Evolutionary conservation across 2,113 vertebrate species (phyloP).

Genomic region (Ochotona princeps): DNA sequence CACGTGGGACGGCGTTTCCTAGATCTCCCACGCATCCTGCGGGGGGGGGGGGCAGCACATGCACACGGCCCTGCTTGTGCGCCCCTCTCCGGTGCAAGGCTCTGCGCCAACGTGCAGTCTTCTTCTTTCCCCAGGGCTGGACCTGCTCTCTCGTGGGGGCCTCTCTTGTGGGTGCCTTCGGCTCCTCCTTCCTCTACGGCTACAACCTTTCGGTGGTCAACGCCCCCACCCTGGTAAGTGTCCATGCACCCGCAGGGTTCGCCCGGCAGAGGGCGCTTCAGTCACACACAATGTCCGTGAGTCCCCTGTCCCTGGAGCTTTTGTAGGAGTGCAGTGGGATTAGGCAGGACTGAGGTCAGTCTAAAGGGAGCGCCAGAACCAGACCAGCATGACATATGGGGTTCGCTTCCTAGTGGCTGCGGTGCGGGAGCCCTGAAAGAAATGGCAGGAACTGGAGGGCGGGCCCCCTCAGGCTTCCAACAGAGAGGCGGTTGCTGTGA

Average conservation of each 20-base stretch:
- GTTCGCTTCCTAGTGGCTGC: not conserved
- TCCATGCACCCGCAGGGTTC: rapidly evolving
- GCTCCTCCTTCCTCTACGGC: conserved; percentile 94
- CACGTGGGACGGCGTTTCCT: not conserved
- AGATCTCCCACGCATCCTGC: not conserved
- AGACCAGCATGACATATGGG: not conserved
- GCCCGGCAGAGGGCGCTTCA: not conserved
- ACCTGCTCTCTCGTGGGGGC: conserved; percentile 89
- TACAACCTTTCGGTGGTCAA: conserved; percentile 96
- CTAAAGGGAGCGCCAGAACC: not conserved
- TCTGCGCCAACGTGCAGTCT: not conserved
- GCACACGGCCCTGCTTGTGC: not conserved
- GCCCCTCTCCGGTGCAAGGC: too few species aligned
- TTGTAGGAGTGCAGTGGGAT: rapidly evolving
- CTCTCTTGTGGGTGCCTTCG: conserved; percentile 91
- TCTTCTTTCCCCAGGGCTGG: conserved; percentile 84
- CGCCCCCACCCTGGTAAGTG: conserved; percentile 91
- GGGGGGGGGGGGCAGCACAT: rapidly evolving
- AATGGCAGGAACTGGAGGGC: too few species aligned
- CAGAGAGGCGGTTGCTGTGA: too few species aligned
- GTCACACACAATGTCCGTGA: not conserved
- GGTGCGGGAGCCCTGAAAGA: not conserved
- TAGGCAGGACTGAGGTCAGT: not conserved
- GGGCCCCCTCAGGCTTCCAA: too few species aligned
- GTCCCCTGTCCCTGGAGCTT: rapidly evolving